Conservation (phyloP, 2,888 invertebrate species). For the Spialia ferax region DNA sequence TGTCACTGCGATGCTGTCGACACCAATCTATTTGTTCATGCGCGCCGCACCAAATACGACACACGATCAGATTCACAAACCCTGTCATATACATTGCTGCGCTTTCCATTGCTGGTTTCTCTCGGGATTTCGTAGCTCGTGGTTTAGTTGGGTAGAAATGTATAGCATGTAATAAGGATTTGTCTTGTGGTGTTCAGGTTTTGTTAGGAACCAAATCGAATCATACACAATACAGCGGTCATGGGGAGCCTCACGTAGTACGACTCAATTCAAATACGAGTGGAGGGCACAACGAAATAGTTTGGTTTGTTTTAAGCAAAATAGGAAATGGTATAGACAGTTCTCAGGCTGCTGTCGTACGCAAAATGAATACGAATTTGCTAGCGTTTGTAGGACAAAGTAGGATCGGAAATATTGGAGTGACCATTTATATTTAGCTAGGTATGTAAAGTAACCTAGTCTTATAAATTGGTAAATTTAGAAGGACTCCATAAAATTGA, state of each 20-base stretch:
- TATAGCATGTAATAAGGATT: slow-evolving; percentile 8
- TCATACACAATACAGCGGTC: slow-evolving; percentile 29
- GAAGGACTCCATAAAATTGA: too few species aligned
- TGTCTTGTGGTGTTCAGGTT: slow-evolving; percentile 8
- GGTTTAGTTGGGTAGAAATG: not conserved
- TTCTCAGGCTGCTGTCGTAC: too few species aligned
- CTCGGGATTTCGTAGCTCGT: not conserved
- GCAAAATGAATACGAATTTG: not conserved
- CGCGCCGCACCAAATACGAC: slow-evolving; percentile 28
- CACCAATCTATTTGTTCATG: slow-evolving; percentile 40
- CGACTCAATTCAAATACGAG: slow-evolving; percentile 31
- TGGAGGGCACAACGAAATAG: slow-evolving; percentile 20
- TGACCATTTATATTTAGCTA: not conserved
- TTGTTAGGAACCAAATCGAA: slow-evolving; percentile 26
- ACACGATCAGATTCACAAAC: slow-evolving; percentile 14
- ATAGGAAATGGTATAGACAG: slow-evolving; percentile 5
- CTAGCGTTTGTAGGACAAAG: not conserved
- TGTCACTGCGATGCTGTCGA: slow-evolving; percentile 37
- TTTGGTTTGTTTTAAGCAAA: slow-evolving; percentile 15
- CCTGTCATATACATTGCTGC: slow-evolving; percentile 5
- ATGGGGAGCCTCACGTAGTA: slow-evolving; percentile 18
- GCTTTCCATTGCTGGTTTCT: slow-evolving; percentile 23
- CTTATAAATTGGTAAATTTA: too few species aligned
- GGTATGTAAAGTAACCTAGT: too few species aligned
- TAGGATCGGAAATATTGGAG: too few species aligned